Evolutionary conservation across 2,888 invertebrate species (phyloP), one percentile per base, ranked within the genome.

Genomic region (Tribolium freemani): DNA sequence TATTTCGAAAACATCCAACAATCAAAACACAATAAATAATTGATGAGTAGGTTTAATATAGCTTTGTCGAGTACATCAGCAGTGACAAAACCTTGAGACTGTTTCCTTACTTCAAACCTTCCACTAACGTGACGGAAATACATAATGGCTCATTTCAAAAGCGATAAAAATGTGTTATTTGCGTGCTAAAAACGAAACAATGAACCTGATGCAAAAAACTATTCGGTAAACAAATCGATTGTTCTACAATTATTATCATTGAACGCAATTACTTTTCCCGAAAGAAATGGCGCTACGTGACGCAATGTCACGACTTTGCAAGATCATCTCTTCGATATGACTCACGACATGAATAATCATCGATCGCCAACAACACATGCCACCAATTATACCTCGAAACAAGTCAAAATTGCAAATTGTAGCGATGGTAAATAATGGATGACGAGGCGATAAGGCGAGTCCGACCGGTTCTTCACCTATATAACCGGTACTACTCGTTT

Each of bases 401-500:
- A 46, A 44, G 21, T 30, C 60, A 45, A 48, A 60, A 60, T 53
- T 53, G 51, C 51, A 64, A 48, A 50, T 61, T 53, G 45, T 31
- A 13, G 53, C 56, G 31, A 30, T 67, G 67, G 73, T 78, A 75
- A 78, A 78, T 77, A 78, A 78, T 76, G 75, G 60, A 77, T 74
- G 76, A 70, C 75, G 74, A 74, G 76, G 70, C 72, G 70, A 73
- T 70, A 73, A 61, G 54, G 44, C 58, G 63, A 76, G 76, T 72
- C 74, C 68, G 71, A 79, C 79, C 75, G 77, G 77, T 79, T 79
- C 72, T 72, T 68, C 69, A 58, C 66, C 69, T 16, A 16, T 60
- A 56, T 71, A 73, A 77, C 77, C 74, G 72, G 74, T 72, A 75
- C 66, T 68, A 70, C 74, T 72, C 69, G 72, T 75, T 76, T 77